Conservation (phyloP, 2,113 vertebrate species). For the Chlamydotis undulata region DNA sequence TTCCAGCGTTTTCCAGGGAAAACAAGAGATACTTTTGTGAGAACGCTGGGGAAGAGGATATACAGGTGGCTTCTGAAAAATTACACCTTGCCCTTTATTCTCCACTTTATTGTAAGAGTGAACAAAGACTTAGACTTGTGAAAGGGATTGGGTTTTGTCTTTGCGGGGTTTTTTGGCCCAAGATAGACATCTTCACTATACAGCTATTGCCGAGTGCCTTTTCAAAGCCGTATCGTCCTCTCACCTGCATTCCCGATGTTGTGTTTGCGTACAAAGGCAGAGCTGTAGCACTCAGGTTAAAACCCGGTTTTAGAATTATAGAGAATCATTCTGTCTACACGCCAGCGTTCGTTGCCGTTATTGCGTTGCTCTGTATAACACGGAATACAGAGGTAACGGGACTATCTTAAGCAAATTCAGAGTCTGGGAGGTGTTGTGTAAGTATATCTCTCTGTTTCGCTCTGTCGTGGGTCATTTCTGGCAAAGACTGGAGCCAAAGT, state of each 20-base stretch:
- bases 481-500: slow-evolving; percentile 21
- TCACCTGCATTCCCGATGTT: neutral
- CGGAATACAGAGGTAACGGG: neutral
- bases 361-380: neutral
- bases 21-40: neutral
- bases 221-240: neutral
- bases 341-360: neutral
- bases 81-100: slow-evolving; percentile 12
- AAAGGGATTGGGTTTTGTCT: neutral
- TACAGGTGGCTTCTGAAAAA: slow-evolving; percentile 33
- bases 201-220: neutral
- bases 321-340: neutral
- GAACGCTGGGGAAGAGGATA: neutral
- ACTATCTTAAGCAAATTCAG: neutral
- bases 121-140: neutral
- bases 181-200: neutral
- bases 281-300: neutral
- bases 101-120: neutral
- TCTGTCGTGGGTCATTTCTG: slow-evolving; percentile 31
- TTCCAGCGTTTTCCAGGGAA: slow-evolving; percentile 48
- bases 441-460: neutral
- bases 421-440: slow-evolving; percentile 26
- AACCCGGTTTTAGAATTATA: neutral
- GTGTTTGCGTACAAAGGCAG: neutral
- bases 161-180: slow-evolving; percentile 1